These are phyloP conservation scores for Bimastos eiseni DNA, from an alignment of 2,888 invertebrate genomes.

Conservation along the genomic window DNA sequence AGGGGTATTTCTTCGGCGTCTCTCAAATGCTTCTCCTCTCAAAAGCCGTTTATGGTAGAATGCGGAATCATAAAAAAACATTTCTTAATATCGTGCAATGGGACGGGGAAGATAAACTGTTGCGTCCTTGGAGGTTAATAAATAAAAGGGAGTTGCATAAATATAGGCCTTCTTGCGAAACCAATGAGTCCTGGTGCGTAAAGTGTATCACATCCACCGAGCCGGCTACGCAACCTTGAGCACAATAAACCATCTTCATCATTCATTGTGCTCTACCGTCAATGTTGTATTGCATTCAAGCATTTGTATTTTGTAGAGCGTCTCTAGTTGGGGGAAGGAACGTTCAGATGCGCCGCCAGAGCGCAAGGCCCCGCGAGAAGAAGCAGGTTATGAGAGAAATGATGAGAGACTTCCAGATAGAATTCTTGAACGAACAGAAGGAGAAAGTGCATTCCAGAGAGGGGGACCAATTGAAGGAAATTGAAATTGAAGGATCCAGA, in stretches of 20 bases:
- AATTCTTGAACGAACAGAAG: too few species aligned
- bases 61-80: neutral
- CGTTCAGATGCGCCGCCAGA: too few species aligned
- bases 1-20: neutral
- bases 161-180: neutral
- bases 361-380: too few species aligned
- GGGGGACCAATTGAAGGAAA: too few species aligned
- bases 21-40: neutral
- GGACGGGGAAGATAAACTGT: neutral
- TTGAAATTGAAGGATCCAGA: too few species aligned
- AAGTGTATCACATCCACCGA: neutral
- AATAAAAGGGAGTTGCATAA: conserved; percentile 1
- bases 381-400: too few species aligned
- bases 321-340: too few species aligned
- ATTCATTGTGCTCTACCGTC: too few species aligned
- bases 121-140: neutral
- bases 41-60: neutral
- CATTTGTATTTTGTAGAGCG: too few species aligned
- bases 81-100: neutral
- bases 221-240: neutral
- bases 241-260: neutral
- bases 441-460: too few species aligned
- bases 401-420: too few species aligned
- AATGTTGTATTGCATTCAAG: too few species aligned
- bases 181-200: neutral